These are phyloP conservation scores for Pollenia amentaria DNA, from an alignment of 2,888 invertebrate genomes.

Conservation along the genomic window DNA sequence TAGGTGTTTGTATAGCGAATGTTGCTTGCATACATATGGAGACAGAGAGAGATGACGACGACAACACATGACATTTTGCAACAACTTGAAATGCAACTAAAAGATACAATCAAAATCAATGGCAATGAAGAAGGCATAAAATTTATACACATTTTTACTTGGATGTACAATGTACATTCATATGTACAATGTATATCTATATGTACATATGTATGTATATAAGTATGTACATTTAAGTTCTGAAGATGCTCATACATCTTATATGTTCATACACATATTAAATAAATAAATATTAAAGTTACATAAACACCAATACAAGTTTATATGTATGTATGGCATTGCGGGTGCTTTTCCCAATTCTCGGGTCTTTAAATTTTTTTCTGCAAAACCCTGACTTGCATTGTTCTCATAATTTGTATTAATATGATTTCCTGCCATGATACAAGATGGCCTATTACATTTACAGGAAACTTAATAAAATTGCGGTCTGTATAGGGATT, in stretches of 20 bases:
- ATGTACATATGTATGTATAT: neutral
- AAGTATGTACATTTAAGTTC: neutral
- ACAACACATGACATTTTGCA: constrained; percentile 78
- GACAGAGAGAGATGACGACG: constrained; percentile 56
- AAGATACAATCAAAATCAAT: constrained; percentile 80
- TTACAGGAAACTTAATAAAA: too few species aligned
- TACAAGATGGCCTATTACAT: too few species aligned
- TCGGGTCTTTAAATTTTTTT: too few species aligned
- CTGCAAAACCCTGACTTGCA: too few species aligned
- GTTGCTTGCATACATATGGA: constrained; percentile 27
- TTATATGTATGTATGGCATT: too few species aligned
- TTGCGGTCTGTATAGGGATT: too few species aligned
- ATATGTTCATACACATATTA: neutral
- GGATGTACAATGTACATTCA: neutral
- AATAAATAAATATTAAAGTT: neutral
- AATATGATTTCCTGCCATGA: too few species aligned
- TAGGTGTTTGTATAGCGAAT: constrained; percentile 10
- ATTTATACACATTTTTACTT: neutral
- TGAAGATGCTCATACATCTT: neutral
- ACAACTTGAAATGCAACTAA: constrained; percentile 82
- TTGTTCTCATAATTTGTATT: too few species aligned
- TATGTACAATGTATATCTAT: neutral
- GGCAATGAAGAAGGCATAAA: constrained; percentile 45
- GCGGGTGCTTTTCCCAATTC: too few species aligned
- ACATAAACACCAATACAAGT: neutral